These are phyloP conservation scores for Astatotilapia flaviijosephi DNA, from an alignment of 2,113 vertebrate species.

Conservation along the genomic window DNA sequence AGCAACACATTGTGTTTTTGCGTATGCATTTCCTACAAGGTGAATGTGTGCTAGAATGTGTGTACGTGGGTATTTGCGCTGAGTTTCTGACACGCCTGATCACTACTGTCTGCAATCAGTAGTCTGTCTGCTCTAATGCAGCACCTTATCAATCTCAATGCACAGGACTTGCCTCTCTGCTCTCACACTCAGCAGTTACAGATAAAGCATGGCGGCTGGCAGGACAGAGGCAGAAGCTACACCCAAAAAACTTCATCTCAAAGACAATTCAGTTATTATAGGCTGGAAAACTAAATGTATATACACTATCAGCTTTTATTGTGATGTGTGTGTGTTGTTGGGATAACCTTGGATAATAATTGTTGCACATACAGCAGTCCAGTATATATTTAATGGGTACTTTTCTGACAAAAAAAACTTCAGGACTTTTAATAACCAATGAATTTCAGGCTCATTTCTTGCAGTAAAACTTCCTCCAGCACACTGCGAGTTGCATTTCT, in stretches of 20 bases:
- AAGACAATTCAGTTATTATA: neutral
- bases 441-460: neutral
- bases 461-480: neutral
- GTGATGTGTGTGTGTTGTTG: neutral
- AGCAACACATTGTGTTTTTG: neutral
- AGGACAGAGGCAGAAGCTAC: neutral
- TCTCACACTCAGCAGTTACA: neutral
- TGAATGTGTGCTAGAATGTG: neutral
- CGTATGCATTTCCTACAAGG: neutral
- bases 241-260: neutral
- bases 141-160: slow-evolving; percentile 30
- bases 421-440: neutral
- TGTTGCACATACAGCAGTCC: neutral
- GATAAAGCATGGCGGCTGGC: neutral
- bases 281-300: neutral
- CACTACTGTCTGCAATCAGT: slow-evolving; percentile 29
- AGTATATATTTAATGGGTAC: neutral
- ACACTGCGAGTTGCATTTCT: neutral
- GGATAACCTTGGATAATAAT: neutral
- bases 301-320: neutral
- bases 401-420: neutral
- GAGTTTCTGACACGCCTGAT: neutral
- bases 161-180: neutral
- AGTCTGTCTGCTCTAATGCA: slow-evolving; percentile 10
- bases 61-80: neutral